Conservation (phyloP, 2,797 vertebrate genomes). For the Amniataba percoides region DNA sequence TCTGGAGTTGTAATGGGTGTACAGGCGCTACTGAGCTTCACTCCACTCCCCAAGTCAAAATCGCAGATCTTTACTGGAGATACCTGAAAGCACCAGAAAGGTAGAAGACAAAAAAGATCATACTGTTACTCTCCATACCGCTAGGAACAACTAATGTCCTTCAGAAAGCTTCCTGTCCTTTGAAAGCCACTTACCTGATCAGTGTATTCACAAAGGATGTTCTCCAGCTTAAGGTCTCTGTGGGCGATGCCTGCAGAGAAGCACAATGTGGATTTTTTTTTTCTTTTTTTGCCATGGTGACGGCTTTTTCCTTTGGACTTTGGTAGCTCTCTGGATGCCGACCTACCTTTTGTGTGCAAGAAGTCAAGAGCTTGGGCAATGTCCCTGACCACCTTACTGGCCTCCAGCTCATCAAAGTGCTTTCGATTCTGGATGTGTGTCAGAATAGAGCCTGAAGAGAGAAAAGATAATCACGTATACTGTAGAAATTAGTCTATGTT, state of each 20-base stretch:
- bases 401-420: slow-evolving; percentile 96
- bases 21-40: slow-evolving; percentile 95
- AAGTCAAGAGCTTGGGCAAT: slow-evolving; percentile 95
- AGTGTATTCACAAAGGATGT: slow-evolving; percentile 95
- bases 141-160: neutral
- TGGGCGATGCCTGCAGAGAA: slow-evolving; percentile 92
- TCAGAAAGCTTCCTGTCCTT: neutral
- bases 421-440: slow-evolving; percentile 95
- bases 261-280: neutral
- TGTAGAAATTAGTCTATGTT: neutral
- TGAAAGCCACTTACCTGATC: slow-evolving; percentile 87
- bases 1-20: slow-evolving; percentile 97
- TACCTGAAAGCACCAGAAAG: slow-evolving; percentile 85
- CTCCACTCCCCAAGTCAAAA: slow-evolving; percentile 97
- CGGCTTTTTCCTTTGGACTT: neutral
- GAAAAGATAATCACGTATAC: neutral
- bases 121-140: neutral
- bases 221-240: slow-evolving; percentile 96
- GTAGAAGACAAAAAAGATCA: neutral
- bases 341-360: slow-evolving; percentile 95
- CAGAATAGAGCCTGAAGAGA: slow-evolving; percentile 91
- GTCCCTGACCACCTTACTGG: slow-evolving; percentile 94
- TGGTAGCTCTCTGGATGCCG: neutral
- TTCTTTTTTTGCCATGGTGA: no score
- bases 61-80: slow-evolving; percentile 98